Percentiles rank a stretch among this genome's conserved stretches.
Conservation (phyloP, 2,797 vertebrate genomes). For the Acomys russatus region DNA sequence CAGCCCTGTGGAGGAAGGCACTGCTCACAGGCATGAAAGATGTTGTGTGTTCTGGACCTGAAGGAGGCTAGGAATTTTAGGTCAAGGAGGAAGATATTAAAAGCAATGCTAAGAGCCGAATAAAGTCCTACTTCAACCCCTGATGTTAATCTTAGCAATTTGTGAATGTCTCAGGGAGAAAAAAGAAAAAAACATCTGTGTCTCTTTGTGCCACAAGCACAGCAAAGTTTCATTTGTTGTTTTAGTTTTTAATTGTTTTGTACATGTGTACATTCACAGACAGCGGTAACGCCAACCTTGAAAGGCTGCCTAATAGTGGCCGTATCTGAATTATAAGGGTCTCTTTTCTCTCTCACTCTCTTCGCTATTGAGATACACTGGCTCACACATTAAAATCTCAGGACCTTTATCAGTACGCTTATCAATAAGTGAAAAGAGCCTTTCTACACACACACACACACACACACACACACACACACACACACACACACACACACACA, state of each 20-base stretch:
- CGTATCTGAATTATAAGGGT: not conserved
- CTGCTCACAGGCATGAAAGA: not conserved
- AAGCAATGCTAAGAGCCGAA: not conserved
- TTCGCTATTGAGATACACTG: not conserved
- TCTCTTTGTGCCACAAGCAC: not conserved
- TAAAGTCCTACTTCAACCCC: not conserved
- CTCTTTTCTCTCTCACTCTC: not conserved
- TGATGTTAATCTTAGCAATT: not conserved
- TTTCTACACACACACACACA: no score
- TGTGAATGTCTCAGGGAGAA: not conserved
- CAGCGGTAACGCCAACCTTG: not conserved
- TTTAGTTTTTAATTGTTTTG: not conserved
- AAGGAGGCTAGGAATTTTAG: not conserved
- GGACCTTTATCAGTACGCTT: not conserved
- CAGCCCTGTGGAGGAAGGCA: not conserved
- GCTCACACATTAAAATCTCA: no score
- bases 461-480: no score
- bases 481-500: no score
- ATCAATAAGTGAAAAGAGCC: not conserved
- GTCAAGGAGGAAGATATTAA: not conserved
- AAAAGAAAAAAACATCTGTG: not conserved
- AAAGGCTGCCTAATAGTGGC: not conserved
- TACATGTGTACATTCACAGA: not conserved
- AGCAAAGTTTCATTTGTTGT: not conserved
- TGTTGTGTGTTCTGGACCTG: not conserved